Base-by-base conservation (phyloP, 2,888 invertebrate species). In the Drosophila lutescens region DNA sequence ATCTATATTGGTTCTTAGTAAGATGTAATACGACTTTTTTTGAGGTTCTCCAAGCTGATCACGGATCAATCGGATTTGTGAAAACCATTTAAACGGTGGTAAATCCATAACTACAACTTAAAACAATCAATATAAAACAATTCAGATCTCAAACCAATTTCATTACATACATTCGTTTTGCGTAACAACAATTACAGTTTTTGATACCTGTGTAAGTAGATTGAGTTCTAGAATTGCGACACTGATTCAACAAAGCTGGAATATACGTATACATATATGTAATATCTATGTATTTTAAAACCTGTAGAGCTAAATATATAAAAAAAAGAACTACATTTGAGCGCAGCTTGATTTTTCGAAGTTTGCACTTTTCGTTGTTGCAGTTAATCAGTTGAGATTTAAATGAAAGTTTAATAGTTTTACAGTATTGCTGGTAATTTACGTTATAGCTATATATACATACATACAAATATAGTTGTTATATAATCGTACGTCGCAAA, bases 351-450 rank as follows among this genome's bases (percentile, higher is more conserved):
- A 61, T 53, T 65, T 74, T 44, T 46, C 54, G 44, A 57, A 60
- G 59, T 70, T 63, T 82, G 69, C 72, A 85, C 77, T 67, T 85
- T 85, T 67, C 69, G 63, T 66, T 75, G 57, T 77, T 80, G 74
- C 74, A 62, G 50, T 76, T 66, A 56, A 56, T 53, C 58, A 30
- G 61, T 77, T 76, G 36, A 61, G 58, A 50, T 44, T 56, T 46
- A 38, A 62, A 56, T 61, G 63, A 50, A 53, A 54, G 38, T 61
- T 46, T 15, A 55, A 59, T 77, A 23, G 51, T 79, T 57, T 74
- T 57, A 38, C 56, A 53, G 53, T 80, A 81, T 63, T 60, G 46
- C 67, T 60, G 58, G 38, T 53, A 62, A 55, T 43, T 61, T 47
- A 54, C 58, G 57, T 50, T 36, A 58, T 63, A 53, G 61, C 20